These are phyloP conservation scores for Galeruca laticollis DNA, from an alignment of 2,888 invertebrate genomes.

Conservation along the genomic window DNA sequence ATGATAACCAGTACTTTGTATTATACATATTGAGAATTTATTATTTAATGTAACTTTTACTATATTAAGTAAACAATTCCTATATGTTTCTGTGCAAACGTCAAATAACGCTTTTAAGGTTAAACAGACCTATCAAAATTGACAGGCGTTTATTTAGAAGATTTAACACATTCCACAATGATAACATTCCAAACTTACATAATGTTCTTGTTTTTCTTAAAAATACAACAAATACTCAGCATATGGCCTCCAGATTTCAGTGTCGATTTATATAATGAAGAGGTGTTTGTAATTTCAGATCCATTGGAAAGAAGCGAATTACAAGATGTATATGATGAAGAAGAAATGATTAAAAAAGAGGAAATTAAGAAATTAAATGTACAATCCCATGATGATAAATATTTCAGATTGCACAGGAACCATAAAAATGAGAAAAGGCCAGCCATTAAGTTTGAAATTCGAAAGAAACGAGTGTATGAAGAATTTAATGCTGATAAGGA, in stretches of 20 bases:
- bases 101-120: not conserved
- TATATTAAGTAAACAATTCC: no score
- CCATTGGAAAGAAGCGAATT: constrained; percentile 61
- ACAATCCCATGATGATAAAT: constrained; percentile 43
- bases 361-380: constrained; percentile 42
- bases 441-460: constrained; percentile 17
- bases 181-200: not conserved
- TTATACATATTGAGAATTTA: no score
- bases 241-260: constrained; percentile 64
- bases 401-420: constrained; percentile 47
- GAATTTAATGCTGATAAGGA: constrained; percentile 55
- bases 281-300: constrained; percentile 63
- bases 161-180: not conserved
- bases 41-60: no score
- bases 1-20: no score
- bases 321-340: constrained; percentile 63
- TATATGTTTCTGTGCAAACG: constrained; percentile 17
- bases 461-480: constrained; percentile 41
- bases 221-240: constrained; percentile 18
- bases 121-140: no score
- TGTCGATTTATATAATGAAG: constrained; percentile 61
- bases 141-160: not conserved
- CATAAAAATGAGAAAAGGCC: constrained; percentile 23
- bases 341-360: constrained; percentile 59
- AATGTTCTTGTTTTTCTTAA: constrained; percentile 6